These are phyloP conservation scores for Drosophila ironensis DNA, from an alignment of 1,140 invertebrate species.

Conservation along the genomic window DNA sequence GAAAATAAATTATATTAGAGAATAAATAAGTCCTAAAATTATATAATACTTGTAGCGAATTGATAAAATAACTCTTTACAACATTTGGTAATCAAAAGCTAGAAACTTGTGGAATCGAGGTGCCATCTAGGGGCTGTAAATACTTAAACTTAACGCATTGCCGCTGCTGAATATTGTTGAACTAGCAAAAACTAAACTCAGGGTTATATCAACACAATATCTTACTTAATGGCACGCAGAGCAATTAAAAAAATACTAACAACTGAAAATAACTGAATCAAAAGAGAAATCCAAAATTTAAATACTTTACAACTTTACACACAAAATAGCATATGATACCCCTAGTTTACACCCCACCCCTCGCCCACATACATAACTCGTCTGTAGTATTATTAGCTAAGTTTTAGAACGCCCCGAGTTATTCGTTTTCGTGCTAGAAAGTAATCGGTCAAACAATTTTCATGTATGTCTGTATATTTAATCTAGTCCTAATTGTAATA, in stretches of 20 bases:
- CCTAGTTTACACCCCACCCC: constrained; percentile 13
- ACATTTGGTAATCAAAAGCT: constrained; percentile 58
- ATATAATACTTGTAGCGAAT: constrained; percentile 53
- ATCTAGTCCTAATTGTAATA: constrained; percentile 77
- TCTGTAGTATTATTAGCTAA: constrained; percentile 55
- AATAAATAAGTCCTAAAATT: constrained; percentile 34
- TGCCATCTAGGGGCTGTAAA: constrained; percentile 54
- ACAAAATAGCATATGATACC: constrained; percentile 5
- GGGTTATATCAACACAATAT: constrained; percentile 52
- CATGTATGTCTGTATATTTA: constrained; percentile 64
- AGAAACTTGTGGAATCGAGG: constrained; percentile 58
- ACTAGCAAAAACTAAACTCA: constrained; percentile 70
- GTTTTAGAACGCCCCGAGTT: constrained; percentile 33
- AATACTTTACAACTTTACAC: background rate
- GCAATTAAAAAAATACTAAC: constrained; percentile 41
- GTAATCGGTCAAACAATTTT: constrained; percentile 54
- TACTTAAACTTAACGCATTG: constrained; percentile 43
- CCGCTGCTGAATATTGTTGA: constrained; percentile 44
- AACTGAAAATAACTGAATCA: constrained; percentile 50
- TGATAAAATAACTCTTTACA: constrained; percentile 5
- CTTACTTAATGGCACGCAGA: constrained; percentile 28
- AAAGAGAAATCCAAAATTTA: constrained; percentile 39
- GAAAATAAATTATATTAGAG: constrained; percentile 8
- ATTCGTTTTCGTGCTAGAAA: constrained; percentile 56
- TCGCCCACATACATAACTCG: constrained; percentile 1